phyloP scores from a whole-genome alignment of 2,888 invertebrate genomes.

The Nematopogon swammerdamellus region DNA sequence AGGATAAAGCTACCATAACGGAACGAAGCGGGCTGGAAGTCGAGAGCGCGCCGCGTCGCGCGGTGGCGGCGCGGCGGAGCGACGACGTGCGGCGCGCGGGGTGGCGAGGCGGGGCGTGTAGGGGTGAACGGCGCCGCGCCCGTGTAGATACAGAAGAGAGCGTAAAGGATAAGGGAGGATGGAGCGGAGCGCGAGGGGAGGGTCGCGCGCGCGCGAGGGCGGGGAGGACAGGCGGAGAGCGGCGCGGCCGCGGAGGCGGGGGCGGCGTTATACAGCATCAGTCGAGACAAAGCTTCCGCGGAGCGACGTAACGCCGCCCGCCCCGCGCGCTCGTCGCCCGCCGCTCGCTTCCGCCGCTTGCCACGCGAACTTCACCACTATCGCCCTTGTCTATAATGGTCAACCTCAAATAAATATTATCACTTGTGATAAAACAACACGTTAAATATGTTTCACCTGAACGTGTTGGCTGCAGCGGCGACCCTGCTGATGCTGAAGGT shows the following conservation, averaged over 20 bases:
- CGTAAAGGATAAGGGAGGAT: too few species aligned
- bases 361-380: neutral
- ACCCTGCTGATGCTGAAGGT: slow-evolving; percentile 31
- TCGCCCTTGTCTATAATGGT: neutral
- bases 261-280: neutral
- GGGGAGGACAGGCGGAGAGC: neutral
- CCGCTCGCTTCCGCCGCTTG: neutral
- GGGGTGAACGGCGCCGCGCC: too few species aligned
- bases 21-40: too few species aligned
- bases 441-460: neutral
- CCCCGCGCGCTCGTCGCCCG: neutral
- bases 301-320: neutral
- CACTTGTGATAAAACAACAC: neutral
- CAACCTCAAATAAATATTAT: neutral
- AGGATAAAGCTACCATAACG: too few species aligned
- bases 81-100: too few species aligned
- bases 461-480: slow-evolving; percentile 12
- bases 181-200: neutral
- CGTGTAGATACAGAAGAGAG: too few species aligned
- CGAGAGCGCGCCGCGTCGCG: too few species aligned
- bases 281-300: neutral
- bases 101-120: too few species aligned
- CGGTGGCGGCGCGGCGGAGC: too few species aligned
- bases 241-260: neutral
- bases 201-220: neutral